phyloP scores from a whole-genome alignment of 2,888 invertebrate genomes.

The Petrolisthes manimaculis region DNA sequence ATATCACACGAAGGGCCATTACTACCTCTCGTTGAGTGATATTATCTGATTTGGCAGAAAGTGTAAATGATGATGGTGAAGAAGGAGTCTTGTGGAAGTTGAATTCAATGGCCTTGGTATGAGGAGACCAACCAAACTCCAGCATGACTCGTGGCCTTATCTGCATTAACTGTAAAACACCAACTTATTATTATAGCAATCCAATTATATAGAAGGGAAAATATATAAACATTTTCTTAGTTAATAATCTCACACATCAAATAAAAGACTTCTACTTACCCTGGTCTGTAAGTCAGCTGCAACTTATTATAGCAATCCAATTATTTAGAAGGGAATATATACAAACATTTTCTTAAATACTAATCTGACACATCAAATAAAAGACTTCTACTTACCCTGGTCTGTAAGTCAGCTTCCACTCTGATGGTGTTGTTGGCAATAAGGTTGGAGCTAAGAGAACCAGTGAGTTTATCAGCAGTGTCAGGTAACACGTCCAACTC shows the following conservation, averaged over 20 bases:
- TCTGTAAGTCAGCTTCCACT: slow-evolving; percentile 2
- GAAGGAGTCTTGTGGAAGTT: slow-evolving; percentile 27
- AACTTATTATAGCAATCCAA: too few relatives aligned
- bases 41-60: slow-evolving; percentile 37
- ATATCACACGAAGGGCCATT: background rate
- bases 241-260: too few relatives aligned
- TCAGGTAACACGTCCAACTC: slow-evolving; percentile 45
- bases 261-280: too few relatives aligned
- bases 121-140: slow-evolving; percentile 14
- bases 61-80: slow-evolving; percentile 18
- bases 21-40: slow-evolving; percentile 3
- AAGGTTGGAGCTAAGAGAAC: background rate
- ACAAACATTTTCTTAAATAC: too few relatives aligned
- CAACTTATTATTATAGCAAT: background rate
- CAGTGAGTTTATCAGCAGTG: slow-evolving; percentile 24
- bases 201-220: too few relatives aligned
- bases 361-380: too few relatives aligned
- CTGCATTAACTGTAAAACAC: slow-evolving; percentile 33
- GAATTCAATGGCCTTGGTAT: slow-evolving; percentile 38
- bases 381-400: slow-evolving; percentile 20
- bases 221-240: too few relatives aligned
- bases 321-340: too few relatives aligned
- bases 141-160: slow-evolving; percentile 18
- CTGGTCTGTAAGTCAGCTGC: slow-evolving; percentile 4
- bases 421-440: slow-evolving; percentile 22